Base-by-base conservation (phyloP, 2,797 vertebrate genomes). In the Intellagama lesueurii region DNA sequence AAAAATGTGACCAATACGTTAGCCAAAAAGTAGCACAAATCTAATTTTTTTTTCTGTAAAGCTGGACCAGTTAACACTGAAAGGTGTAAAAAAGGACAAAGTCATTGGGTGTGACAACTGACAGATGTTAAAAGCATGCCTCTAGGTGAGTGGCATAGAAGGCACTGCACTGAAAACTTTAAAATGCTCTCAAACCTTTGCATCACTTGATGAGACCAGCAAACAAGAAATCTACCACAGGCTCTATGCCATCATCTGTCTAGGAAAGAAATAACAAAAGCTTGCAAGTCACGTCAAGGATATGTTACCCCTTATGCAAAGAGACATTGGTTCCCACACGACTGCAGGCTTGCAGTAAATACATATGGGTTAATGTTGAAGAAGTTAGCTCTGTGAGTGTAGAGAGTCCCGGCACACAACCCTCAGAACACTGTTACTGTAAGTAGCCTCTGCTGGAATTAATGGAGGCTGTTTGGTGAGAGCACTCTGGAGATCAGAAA, bases 251-350 rank as follows among this genome's bases (percentile, higher is more conserved):
- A 47, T 70, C 68, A 44, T 6, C 87, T 81, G 90, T 35, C 80
- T 85, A 60, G 91, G 49, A 77, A 77, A 47, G 40, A 77, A 40
- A 77, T 24, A 77, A 90, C 16, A 85, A 69, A 83, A 26, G 35
- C 6, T 86, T 73, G 7, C 60, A 28, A 32, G 78, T 66, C 22
- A 81, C 7, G n/a, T 17, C 26, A 32, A 92, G 1, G 0, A 1
- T 70, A 32, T 87, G 40, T 86, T 69, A 44, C 1, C 47, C 35
- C 22, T 28, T 90, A 30, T 60, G 22, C 8, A 78, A 35, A 22
- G 19, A 3, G 87, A 9, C 40, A 91, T 60, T 69, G 56, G 78
- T 69, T 77, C 82, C 86, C 64, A 70, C 47, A 86, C 24, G 12
- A 30, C 60, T 44, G 4, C 5, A 70, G 0, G 4, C 70, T 75